Evolutionary conservation across 1,140 invertebrate genomes (phyloP).

Genomic region (Stegodyphus dumicola): DNA sequence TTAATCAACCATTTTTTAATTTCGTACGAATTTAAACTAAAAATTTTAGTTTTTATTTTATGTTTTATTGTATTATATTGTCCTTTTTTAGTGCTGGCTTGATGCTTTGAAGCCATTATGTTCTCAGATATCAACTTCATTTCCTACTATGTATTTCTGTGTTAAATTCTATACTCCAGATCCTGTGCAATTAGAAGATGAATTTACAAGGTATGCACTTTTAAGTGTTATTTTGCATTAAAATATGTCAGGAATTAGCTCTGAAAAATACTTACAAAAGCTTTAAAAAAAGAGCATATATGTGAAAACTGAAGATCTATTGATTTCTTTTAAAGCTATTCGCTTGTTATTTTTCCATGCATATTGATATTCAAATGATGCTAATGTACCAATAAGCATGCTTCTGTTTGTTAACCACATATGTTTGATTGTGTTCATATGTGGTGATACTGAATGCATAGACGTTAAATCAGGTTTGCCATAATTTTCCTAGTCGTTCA

Average conservation of each 20-base stretch:
- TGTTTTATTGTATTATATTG: not conserved
- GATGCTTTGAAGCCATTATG: slow-evolving; percentile 96
- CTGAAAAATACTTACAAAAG: not conserved
- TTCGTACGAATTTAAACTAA: not conserved
- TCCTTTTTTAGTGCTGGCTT: slow-evolving; percentile 85
- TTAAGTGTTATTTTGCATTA: not conserved
- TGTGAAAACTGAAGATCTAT: no score
- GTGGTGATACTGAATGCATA: no score
- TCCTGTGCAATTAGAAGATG: slow-evolving; percentile 96
- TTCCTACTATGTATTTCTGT: slow-evolving; percentile 83
- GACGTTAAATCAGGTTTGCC: no score
- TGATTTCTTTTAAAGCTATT: no score
- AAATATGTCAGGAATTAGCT: not conserved
- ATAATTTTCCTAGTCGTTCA: no score
- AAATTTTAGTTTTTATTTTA: not conserved
- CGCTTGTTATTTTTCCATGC: no score
- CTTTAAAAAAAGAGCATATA: no score
- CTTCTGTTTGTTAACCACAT: no score
- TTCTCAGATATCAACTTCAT: slow-evolving; percentile 90
- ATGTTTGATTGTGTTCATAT: no score
- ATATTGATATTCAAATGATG: no score
- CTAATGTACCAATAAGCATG: no score
- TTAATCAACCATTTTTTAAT: not conserved
- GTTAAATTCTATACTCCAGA: slow-evolving; percentile 99
- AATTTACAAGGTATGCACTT: slow-evolving; percentile 83